Evolutionary conservation across 2,888 invertebrate genomes (phyloP), one percentile per base, ranked within the genome.

Genomic region (Seira musarum): DNA sequence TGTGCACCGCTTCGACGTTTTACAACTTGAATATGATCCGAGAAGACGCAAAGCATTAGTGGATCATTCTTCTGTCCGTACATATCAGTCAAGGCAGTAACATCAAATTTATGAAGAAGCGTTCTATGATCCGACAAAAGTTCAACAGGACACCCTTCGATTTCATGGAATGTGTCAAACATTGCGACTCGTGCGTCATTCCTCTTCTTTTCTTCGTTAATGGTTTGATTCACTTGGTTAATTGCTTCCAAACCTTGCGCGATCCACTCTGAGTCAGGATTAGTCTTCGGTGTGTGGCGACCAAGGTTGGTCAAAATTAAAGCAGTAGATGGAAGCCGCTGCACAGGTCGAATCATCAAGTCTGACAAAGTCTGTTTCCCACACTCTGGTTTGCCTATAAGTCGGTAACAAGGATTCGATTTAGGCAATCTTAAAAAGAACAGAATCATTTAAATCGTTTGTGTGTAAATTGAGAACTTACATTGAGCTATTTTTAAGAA

Each of bases 111-210:
- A 25, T 83, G 77, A 1, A 84, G 60, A 15, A 87, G 67, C 8
- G 80, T 75, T 22, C 87, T 76, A 61, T 87, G 87, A 70, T 85
- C 84, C 2, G 87, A 87, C 6, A 87, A 66, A 0, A 82, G 49
- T 21, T 84, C 84, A 15, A 84, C 84, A 22, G 82, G 77, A 67
- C 74, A 78, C 19, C 76, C 96, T 88, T 99, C 98, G 88, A 99
- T 99, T 89, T 98, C 98, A 89, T 98, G 97, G 90, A 98, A 96
- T 85, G 98, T 96, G 90, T 97, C 96, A 90, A 99, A 98, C 92
- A 99, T 95, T 87, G 95, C 96, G 88, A 97, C 92, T 89, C 97
- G 96, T 15, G 96, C 96, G 90, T 99, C 99, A 0, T 98, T 97
- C 91, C 95, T 96, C 87, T 98, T 92, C 89, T 98, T 98, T 90